A percentile compares a stretch with the other conserved stretches of the same genome.
phyloP scores from a whole-genome alignment of 2,113 vertebrate genomes.

The Pavo muticus region DNA sequence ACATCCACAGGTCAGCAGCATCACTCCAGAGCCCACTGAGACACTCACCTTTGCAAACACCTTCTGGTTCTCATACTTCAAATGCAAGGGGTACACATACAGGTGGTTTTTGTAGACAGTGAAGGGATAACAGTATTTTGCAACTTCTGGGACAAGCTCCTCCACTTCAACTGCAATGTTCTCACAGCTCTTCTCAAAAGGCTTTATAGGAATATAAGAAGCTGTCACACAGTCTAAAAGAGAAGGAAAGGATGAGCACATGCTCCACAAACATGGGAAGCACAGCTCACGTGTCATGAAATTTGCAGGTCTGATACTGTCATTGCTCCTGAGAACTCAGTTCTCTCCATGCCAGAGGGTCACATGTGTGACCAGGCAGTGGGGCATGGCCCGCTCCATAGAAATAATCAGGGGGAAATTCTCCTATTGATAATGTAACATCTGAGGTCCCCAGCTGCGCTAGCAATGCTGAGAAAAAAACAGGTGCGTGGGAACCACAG shows the following conservation, averaged over 20 bases:
- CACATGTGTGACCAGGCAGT: background rate
- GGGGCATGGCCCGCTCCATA: background rate
- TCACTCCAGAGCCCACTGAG: rapidly evolving
- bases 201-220: constrained; percentile 92
- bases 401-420: background rate
- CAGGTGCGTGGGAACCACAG: rapidly evolving
- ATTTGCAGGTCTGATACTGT: background rate
- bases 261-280: background rate
- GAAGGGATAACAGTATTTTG: constrained; percentile 94
- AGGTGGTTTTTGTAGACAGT: constrained; percentile 95
- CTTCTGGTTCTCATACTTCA: constrained; percentile 98
- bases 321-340: background rate
- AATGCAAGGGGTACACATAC: constrained; percentile 91
- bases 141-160: constrained; percentile 92
- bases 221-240: constrained; percentile 90
- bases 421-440: background rate
- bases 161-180: constrained; percentile 89
- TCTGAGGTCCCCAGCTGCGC: background rate
- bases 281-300: background rate
- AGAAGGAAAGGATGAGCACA: background rate
- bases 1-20: background rate
- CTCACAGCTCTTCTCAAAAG: constrained; percentile 87
- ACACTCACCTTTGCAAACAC: constrained; percentile 92
- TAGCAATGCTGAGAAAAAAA: background rate
- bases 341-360: background rate